Conservation (phyloP, 2,113 vertebrate genomes). For the Procavia capensis region DNA sequence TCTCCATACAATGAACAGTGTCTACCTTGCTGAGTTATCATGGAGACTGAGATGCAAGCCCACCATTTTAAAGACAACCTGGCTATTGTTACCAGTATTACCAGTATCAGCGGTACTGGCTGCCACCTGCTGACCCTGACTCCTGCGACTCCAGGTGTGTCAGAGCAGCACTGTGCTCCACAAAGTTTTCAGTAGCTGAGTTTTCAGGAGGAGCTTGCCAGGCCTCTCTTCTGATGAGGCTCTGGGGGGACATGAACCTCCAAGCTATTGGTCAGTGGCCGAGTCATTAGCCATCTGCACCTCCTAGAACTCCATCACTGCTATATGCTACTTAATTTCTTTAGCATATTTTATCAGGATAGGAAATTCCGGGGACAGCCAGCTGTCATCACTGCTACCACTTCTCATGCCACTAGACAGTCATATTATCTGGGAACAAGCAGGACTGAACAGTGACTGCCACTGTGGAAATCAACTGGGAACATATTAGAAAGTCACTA, state of each 20-base stretch:
- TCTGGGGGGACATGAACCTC: background rate
- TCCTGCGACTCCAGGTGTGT: background rate
- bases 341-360: background rate
- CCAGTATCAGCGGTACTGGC: background rate
- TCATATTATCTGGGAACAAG: background rate
- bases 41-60: background rate
- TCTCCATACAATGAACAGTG: constrained; percentile 6
- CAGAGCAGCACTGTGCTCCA: background rate
- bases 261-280: background rate
- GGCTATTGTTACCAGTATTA: background rate
- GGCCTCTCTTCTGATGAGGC: background rate
- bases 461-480: background rate
- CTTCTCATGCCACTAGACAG: background rate
- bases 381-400: background rate
- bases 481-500: constrained; percentile 4
- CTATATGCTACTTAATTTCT: background rate
- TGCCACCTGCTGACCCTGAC: background rate
- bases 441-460: background rate
- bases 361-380: background rate
- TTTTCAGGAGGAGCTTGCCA: background rate
- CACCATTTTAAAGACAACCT: background rate
- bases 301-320: background rate
- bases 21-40: background rate
- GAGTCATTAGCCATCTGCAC: background rate
- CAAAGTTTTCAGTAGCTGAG: background rate